These are phyloP conservation scores for Agonopterix subpropinquella DNA, from an alignment of 2,888 invertebrate species.

Conservation along the genomic window DNA sequence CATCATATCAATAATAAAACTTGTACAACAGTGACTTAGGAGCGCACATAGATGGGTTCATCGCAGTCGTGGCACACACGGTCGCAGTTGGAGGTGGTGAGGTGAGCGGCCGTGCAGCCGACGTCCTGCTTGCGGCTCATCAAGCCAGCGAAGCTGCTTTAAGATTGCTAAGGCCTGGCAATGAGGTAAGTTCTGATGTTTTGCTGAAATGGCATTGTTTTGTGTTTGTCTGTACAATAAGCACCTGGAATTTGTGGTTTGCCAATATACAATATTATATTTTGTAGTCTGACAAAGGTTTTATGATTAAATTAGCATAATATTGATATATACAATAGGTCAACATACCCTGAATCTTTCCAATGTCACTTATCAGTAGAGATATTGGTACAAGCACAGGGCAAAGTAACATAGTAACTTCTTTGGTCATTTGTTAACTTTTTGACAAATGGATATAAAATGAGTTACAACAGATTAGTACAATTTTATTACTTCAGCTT, in stretches of 20 bases:
- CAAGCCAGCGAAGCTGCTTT: slow-evolving; percentile 97
- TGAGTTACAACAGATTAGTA: slow-evolving; percentile 1
- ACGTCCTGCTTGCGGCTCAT: slow-evolving; percentile 96
- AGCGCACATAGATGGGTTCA: slow-evolving; percentile 98
- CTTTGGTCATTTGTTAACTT: slow-evolving; percentile 10
- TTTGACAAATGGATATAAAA: slow-evolving; percentile 8
- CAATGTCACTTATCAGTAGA: slow-evolving; percentile 15
- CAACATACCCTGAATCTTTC: slow-evolving; percentile 26
- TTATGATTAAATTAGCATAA: background rate
- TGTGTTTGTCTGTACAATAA: too few relatives aligned
- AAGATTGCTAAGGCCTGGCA: slow-evolving; percentile 92
- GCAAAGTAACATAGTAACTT: slow-evolving; percentile 15
- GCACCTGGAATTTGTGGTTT: too few relatives aligned
- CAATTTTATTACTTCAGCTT: background rate
- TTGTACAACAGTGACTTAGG: slow-evolving; percentile 89
- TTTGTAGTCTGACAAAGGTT: too few relatives aligned
- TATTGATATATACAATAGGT: background rate
- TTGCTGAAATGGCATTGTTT: too few relatives aligned
- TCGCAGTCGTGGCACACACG: slow-evolving; percentile 98
- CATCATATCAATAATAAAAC: slow-evolving; percentile 6
- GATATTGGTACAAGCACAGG: slow-evolving; percentile 29
- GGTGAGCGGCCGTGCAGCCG: slow-evolving; percentile 92
- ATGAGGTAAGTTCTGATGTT: slow-evolving; percentile 78
- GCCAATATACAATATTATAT: too few relatives aligned
- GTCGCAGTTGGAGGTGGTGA: slow-evolving; percentile 89